Evolutionary conservation across 2,797 vertebrate genomes (phyloP).

Genomic region (Propithecus deckenii): DNA sequence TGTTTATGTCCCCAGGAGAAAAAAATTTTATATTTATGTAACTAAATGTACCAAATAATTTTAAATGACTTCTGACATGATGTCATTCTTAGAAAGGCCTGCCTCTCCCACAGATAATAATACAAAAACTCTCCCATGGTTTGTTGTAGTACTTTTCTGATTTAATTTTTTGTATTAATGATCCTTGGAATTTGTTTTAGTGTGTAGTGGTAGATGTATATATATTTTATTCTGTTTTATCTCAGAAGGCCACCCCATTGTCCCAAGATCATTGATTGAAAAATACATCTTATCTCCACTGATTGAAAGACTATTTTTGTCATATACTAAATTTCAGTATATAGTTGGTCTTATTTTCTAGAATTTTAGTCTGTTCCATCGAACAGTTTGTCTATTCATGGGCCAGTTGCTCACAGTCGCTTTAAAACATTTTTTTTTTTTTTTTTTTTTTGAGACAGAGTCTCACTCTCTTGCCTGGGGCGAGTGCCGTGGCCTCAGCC

Average conservation of each 20-base stretch:
- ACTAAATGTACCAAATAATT: not conserved
- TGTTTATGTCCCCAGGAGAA: not conserved
- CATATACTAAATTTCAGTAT: not conserved
- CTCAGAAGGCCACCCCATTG: not conserved
- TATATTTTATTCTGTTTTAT: not conserved
- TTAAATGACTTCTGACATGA: not conserved
- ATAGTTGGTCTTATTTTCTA: not conserved
- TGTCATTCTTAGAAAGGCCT: not conserved
- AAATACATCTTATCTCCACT: not conserved
- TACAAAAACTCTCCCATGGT: not conserved
- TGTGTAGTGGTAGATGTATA: not conserved
- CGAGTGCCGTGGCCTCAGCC: too few species aligned
- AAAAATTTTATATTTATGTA: not conserved
- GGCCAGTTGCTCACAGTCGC: not conserved
- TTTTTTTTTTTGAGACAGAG: too few species aligned
- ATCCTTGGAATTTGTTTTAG: not conserved
- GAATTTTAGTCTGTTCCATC: not conserved
- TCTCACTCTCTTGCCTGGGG: too few species aligned
- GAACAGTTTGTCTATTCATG: not conserved
- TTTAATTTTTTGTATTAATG: not conserved
- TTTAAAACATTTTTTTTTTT: not conserved
- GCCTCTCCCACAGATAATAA: not conserved
- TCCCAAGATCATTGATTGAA: not conserved
- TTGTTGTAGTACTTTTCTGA: constrained; percentile 4
- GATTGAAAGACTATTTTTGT: not conserved